Evolutionary conservation across 2,113 vertebrate genomes (phyloP), one percentile per base, ranked within the genome.

Genomic region (Sterrhoptilus dennistouni): DNA sequence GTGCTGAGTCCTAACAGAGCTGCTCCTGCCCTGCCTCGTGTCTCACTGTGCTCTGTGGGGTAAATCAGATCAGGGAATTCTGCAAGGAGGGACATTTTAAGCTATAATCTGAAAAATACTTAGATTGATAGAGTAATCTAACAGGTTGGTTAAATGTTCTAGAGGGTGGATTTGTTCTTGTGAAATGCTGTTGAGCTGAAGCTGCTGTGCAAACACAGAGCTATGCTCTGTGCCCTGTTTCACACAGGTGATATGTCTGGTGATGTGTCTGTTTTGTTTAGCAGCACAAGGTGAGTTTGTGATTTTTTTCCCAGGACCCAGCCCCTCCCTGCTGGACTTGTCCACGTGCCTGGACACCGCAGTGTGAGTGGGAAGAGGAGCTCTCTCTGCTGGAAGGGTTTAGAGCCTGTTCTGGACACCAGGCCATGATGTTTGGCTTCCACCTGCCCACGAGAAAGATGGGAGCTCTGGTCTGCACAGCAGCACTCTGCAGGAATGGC

Each of bases 271-370:
- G 3, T 38, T 87, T 38, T 44, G 8, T 45, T 54, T 1, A 57
- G 38, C 76, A 54, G 44, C 31, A 78, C 64, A 75, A 66, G 50
- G 14, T 52, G 52, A 80, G 36, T 87, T 47, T 24, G 35, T n/a
- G 35, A 25, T 75, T 74, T 83, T 74, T 83, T 74, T 4, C 42
- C 44, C 33, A 28, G 76, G 42, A 61, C n/a, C 25, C 53, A 50
- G 15, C 44, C n/a, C 20, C 21, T 87, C 2, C 74, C 54, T 77
- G 12, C 61, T 68, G 52, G 10, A 44, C 40, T 18, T 8, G 0
- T 63, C 85, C 3, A 2, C 2, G 0, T 25, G 27, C 53, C 38
- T 68, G 27, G 29, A 35, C 25, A 49, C 31, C 20, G 3, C 0
- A 0, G 0, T 12, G 16, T 42, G 52, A 63, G 35, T 24, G 19